phyloP scores from a whole-genome alignment of 2,113 vertebrate genomes.

The Physeter macrocephalus region DNA sequence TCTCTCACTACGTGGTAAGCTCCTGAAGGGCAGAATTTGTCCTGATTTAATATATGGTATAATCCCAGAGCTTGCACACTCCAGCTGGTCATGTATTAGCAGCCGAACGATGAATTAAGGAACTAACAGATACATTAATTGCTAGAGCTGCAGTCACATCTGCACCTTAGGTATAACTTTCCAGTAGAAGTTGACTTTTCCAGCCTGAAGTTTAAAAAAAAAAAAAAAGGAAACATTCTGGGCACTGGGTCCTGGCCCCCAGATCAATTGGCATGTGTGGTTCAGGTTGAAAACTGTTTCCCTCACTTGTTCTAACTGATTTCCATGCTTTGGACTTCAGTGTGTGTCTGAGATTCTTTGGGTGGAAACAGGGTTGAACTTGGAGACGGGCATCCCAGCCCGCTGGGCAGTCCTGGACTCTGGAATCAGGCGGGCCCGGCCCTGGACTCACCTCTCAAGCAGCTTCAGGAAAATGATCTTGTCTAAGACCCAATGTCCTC shows the following conservation, averaged over 20 bases:
- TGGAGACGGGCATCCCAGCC: not conserved
- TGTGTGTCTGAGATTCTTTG: not conserved
- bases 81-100: accelerated
- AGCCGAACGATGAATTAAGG: not conserved
- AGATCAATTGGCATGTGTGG: accelerated
- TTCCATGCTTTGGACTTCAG: not conserved
- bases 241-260: not conserved
- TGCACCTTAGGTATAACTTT: not conserved
- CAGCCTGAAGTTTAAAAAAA: not conserved
- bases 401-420: accelerated
- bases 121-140: not conserved
- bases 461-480: not conserved
- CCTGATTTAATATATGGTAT: accelerated
- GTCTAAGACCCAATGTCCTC: not conserved
- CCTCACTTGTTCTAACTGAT: accelerated
- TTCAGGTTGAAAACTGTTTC: accelerated
- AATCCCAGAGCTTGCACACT: too few relatives aligned
- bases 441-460: not conserved
- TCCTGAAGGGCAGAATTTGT: not conserved
- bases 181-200: not conserved
- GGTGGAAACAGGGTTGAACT: not conserved
- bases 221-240: not conserved
- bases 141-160: too few relatives aligned
- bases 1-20: accelerated
- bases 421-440: accelerated